Base-by-base conservation (phyloP, 2,888 invertebrate genomes). In the Lamellibrachia columna region DNA sequence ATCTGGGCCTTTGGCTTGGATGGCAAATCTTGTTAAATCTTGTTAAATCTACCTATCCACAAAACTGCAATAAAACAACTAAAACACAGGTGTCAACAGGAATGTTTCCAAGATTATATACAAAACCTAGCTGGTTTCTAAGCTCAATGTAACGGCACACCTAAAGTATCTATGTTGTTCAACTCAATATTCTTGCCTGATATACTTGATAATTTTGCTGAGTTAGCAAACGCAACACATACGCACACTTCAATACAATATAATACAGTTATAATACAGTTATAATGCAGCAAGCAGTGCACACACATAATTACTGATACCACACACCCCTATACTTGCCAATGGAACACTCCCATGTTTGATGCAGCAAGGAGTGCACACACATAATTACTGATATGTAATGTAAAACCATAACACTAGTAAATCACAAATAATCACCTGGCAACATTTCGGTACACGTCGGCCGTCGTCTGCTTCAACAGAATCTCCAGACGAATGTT, bases 381-480 rank as follows among this genome's bases (percentile, higher is more conserved):
- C n/a, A n/a, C n/a, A n/a, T n/a, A n/a, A n/a, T n/a, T n/a, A n/a
- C n/a, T n/a, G n/a, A n/a, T n/a, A n/a, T n/a, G n/a, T n/a, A n/a
- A n/a, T n/a, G 15, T 58, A 15, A 58, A 58, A 11, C 3, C 58
- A 58, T 7, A 15, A 8, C 11, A 58, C 58, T 8, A 58, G 58
- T 58, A 40, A 40, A 40, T 58, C 7, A 58, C 58, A 75, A 75
- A 22, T n/a, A 75, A 75, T 92, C 94, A 96, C 96, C 96, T 96
- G 58, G 96, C 96, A 7, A 96, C 96, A 94, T 96, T 96, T 91
- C 96, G 95, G 94, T 96, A 96, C n/a, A 96, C 95, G 91, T 96
- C 95, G 91, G 94, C 94, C 6, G 96, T 96, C 28, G 96, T 96
- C 92, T 95, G 95, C 55, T 94, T 94, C 58, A 96, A 94, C 92